These are phyloP conservation scores for Cryptoprocta ferox DNA, from an alignment of 2,797 vertebrate genomes.

Conservation along the genomic window DNA sequence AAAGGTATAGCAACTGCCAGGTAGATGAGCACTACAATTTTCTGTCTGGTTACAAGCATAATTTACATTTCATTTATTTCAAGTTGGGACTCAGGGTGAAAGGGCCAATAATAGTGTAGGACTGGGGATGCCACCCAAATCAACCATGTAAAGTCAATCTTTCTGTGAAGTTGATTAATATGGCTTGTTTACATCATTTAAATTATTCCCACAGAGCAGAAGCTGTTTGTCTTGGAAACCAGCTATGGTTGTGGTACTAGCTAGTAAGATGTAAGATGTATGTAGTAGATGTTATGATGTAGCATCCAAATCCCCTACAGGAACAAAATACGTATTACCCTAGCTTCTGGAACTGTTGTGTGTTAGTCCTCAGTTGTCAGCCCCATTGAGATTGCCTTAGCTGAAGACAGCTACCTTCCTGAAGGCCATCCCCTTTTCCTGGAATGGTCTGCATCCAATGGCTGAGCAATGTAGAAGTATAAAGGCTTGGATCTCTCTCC, in stretches of 20 bases:
- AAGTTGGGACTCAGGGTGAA: neutral
- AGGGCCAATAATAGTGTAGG: neutral
- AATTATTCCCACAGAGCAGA: neutral
- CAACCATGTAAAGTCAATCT: neutral
- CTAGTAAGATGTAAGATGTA: neutral
- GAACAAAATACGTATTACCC: neutral
- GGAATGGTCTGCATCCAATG: neutral
- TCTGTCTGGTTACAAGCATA: neutral
- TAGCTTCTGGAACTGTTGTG: neutral
- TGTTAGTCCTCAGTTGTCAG: neutral
- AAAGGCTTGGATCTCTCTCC: neutral
- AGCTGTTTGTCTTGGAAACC: neutral
- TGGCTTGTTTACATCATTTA: neutral
- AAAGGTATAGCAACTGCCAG: neutral
- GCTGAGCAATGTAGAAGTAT: neutral
- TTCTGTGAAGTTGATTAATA: neutral
- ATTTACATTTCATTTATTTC: neutral
- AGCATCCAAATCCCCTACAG: neutral
- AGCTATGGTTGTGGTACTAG: neutral
- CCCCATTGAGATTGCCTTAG: neutral
- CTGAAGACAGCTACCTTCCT: neutral
- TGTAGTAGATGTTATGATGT: neutral
- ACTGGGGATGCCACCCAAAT: neutral
- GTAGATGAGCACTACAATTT: neutral
- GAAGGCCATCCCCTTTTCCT: neutral